Evolutionary conservation across 2,113 vertebrate genomes (phyloP).

Genomic region (Micronycteris hirsuta): DNA sequence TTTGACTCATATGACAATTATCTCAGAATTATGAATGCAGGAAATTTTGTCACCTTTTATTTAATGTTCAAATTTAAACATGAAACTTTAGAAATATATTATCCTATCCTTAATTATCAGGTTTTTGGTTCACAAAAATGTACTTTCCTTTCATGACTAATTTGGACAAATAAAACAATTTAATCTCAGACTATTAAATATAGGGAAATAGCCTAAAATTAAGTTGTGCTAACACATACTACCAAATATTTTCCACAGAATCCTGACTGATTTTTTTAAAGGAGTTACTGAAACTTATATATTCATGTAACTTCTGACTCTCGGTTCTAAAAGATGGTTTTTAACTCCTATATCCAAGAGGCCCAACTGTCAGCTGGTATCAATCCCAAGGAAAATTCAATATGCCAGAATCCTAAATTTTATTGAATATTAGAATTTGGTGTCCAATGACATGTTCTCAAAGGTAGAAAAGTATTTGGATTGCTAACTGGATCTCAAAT

Average conservation of each 20-base stretch:
- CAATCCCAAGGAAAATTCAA: background rate
- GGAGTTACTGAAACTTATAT: background rate
- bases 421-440: background rate
- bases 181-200: background rate
- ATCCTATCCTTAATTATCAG: background rate
- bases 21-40: background rate
- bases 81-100: background rate
- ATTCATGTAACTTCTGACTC: background rate
- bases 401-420: background rate
- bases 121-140: background rate
- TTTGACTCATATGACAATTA: background rate
- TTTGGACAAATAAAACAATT: background rate
- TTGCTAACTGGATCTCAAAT: constrained; percentile 34
- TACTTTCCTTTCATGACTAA: background rate
- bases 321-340: background rate
- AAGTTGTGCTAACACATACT: background rate
- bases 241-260: background rate
- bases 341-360: background rate
- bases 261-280: background rate
- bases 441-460: constrained; percentile 24
- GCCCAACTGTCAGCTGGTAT: background rate
- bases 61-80: background rate
- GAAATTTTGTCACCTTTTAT: background rate
- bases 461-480: constrained; percentile 13
- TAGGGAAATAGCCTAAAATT: background rate